Percentiles rank a stretch among this genome's conserved stretches.
Conservation (phyloP, 1,140 invertebrate species). For the Drosophila busckii region DNA sequence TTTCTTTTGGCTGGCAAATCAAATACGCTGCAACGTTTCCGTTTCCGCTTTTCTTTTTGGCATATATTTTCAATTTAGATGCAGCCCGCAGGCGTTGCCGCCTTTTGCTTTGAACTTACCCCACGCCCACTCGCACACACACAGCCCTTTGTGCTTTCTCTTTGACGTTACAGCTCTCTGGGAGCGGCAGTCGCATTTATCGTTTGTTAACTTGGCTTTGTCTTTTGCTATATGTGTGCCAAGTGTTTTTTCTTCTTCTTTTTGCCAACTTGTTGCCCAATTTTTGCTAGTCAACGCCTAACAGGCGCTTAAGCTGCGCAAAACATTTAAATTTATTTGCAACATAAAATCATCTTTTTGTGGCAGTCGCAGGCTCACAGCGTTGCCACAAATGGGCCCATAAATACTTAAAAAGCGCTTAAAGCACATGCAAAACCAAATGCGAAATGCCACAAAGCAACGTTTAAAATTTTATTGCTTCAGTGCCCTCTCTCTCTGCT, state of each 20-base stretch:
- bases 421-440: slow-evolving; percentile 48
- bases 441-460: slow-evolving; percentile 37
- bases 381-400: slow-evolving; percentile 59
- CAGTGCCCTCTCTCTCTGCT: neutral
- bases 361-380: slow-evolving; percentile 12
- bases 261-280: no score
- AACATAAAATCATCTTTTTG: slow-evolving; percentile 69
- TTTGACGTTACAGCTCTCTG: slow-evolving; percentile 49
- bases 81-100: slow-evolving; percentile 65
- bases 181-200: slow-evolving; percentile 31
- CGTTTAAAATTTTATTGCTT: slow-evolving; percentile 69
- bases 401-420: slow-evolving; percentile 73
- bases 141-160: slow-evolving; percentile 58
- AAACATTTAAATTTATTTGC: slow-evolving; percentile 71
- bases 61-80: slow-evolving; percentile 68
- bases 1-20: slow-evolving; percentile 48
- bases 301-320: slow-evolving; percentile 9
- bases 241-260: no score
- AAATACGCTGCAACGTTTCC: slow-evolving; percentile 63
- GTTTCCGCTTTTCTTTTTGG: slow-evolving; percentile 51
- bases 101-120: slow-evolving; percentile 65
- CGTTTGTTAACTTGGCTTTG: slow-evolving; percentile 59
- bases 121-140: neutral
- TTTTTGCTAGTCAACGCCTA: neutral
- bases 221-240: no score